Base-by-base conservation (phyloP, 2,888 invertebrate genomes). In the Dicyrtoma fusca region DNA sequence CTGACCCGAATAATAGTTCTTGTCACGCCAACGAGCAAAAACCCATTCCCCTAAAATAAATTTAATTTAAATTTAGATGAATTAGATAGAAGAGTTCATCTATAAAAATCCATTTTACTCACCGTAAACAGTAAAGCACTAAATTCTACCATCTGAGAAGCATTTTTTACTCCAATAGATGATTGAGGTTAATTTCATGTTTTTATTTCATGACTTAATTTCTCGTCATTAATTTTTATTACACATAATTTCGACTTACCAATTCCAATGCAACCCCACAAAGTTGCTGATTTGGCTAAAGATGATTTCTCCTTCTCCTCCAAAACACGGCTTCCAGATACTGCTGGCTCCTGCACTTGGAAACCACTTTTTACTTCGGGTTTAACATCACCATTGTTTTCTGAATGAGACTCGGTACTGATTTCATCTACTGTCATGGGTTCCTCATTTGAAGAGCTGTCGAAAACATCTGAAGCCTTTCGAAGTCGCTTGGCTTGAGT, bases 1-100 rank as follows among this genome's bases (percentile, higher is more conserved):
- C 81, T 84, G 86, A 0, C 89, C 90, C 0, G 89, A 88, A 79
- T 90, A 90, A 78, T 89, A 89, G 74, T 88, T 87, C 79, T 87
- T 88, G 81, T 90, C 89, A 0, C 88, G 87, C 89, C 90, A 90
- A 82, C 88, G 88, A 0, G 89, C 90, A 77, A 89, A 85, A 0
- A 89, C 89, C 1, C 69, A 45, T 45, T 74, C 74, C 42, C 71
- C 74, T 73, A 25, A 34, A 34, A 34, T 8, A 34, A 34, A 34
- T 34, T 3, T 34, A n/a, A n/a, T n/a, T n/a, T n/a, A n/a, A n/a
- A 34, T 34, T 34, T 34, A 34, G 34, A 34, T 34, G n/a, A 34
- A 34, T 34, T 34, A 3, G 34, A 34, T n/a, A n/a, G n/a, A n/a
- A n/a, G n/a, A n/a, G n/a, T n/a, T n/a, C n/a, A n/a, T n/a, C n/a